Percentiles rank a stretch among this genome's conserved stretches.
Evolutionary conservation across 2,888 invertebrate genomes (phyloP).

Genomic region (Limnephilus rhombicus): DNA sequence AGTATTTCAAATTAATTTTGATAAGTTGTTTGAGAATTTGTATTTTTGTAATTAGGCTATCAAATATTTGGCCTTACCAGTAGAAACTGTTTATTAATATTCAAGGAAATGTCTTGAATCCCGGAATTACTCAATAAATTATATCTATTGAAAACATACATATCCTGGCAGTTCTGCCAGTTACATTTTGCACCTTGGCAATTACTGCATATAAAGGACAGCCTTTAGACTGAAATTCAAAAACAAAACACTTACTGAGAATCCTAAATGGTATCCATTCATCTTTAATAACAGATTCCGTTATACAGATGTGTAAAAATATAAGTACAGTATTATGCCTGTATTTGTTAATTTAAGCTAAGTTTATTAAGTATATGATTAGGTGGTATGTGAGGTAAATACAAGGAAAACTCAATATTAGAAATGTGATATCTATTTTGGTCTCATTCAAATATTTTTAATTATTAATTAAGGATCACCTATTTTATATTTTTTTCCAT

Average conservation of each 20-base stretch:
- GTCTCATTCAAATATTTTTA: neutral
- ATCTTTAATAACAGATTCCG: too few relatives aligned
- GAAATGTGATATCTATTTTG: neutral
- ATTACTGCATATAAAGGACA: too few relatives aligned
- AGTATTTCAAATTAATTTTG: neutral
- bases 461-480: neutral
- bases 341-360: neutral
- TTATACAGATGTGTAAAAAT: too few relatives aligned
- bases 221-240: too few relatives aligned
- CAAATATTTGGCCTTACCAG: neutral
- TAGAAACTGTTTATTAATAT: neutral
- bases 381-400: neutral
- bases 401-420: neutral
- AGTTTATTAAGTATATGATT: too few relatives aligned
- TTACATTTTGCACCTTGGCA: too few relatives aligned
- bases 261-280: too few relatives aligned
- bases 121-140: neutral
- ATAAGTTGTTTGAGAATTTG: neutral
- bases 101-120: neutral
- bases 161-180: too few relatives aligned
- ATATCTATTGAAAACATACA: too few relatives aligned
- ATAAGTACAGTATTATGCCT: neutral
- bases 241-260: too few relatives aligned
- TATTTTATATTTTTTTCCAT: neutral
- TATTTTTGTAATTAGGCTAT: neutral